Base-by-base conservation (phyloP, 1,140 invertebrate species). In the Thaumetopoea pityocampa region DNA sequence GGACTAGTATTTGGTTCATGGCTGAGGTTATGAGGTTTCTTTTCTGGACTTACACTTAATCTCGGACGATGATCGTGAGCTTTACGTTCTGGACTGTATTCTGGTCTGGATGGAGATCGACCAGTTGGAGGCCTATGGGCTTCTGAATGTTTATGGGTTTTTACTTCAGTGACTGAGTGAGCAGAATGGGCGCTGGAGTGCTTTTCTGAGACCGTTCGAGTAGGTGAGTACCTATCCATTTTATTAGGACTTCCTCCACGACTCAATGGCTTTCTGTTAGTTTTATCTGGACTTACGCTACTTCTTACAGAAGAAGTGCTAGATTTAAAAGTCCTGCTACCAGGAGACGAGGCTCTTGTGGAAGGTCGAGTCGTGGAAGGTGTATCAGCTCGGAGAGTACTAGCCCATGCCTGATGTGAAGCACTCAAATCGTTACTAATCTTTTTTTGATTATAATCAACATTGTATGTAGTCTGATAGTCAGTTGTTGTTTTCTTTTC, bases 391-490 rank as follows among this genome's bases (percentile, higher is more conserved):
- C 91, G 86, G 18, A 92, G 72, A 16, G 90, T 90, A 37, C 89
- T 88, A 1, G 90, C 91, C 81, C 91, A 92, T 2, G 90, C 90
- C 50, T 91, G 87, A 64, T 92, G 91, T 10, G 90, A 88, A 4
- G 91, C 89, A 63, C 90, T 91, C 34, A 88, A 85, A 48, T 90
- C 88, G 30, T 87, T 85, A 43, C 88, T 89, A 18, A 91, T 89
- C 51, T 86, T 86, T 36, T 86, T 89, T 36, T 71, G 84, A 7
- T 78, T 80, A 48, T 82, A 90, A 44, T 89, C 87, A 18, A 73
- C 76, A 55, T 88, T 78, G 51, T 90, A 90, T 1, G 89, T 90
- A 5, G 88, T 90, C 33, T 87, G 72, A 59, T 89, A 89, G 11
- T 85, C 67, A 19, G 48, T 66, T 3, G 27, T 69, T 17, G 37